Evolutionary conservation across 1,140 invertebrate species (phyloP).

Genomic region (Heliconius melpomene): DNA sequence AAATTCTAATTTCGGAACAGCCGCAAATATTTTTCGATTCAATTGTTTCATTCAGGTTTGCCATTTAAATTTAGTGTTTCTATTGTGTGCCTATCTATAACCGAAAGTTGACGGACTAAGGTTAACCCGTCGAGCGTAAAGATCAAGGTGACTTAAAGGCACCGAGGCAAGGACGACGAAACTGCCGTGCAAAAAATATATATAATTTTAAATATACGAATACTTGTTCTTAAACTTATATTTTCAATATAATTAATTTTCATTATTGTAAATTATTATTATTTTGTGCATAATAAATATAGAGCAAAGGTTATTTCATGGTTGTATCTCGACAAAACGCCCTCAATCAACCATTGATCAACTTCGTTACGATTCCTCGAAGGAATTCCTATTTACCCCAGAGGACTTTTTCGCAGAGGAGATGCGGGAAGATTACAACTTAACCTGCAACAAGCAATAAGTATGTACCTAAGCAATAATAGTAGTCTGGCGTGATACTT

Average conservation of each 20-base stretch:
- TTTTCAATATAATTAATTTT: neutral
- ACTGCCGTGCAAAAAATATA: neutral
- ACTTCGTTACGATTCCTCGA: no score
- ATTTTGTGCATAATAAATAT: no score
- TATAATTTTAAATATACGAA: neutral
- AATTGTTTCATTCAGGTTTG: neutral
- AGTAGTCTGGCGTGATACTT: no score
- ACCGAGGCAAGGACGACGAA: conserved; percentile 32
- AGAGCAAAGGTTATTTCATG: no score
- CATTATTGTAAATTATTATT: no score
- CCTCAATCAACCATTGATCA: no score
- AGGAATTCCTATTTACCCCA: no score
- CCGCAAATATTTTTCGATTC: neutral
- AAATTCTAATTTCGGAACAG: neutral
- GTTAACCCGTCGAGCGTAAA: conserved; percentile 48
- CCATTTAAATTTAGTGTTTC: neutral
- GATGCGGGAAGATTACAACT: no score
- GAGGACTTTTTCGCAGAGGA: no score
- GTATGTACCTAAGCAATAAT: no score
- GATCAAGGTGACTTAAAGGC: conserved; percentile 57
- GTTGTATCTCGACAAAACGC: no score
- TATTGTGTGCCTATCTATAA: conserved; percentile 13
- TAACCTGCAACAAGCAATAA: no score
- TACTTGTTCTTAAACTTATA: neutral
- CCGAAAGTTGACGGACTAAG: conserved; percentile 41